Evolutionary conservation across 1,140 invertebrate genomes (phyloP).

Genomic region (Palaemon carinicauda): DNA sequence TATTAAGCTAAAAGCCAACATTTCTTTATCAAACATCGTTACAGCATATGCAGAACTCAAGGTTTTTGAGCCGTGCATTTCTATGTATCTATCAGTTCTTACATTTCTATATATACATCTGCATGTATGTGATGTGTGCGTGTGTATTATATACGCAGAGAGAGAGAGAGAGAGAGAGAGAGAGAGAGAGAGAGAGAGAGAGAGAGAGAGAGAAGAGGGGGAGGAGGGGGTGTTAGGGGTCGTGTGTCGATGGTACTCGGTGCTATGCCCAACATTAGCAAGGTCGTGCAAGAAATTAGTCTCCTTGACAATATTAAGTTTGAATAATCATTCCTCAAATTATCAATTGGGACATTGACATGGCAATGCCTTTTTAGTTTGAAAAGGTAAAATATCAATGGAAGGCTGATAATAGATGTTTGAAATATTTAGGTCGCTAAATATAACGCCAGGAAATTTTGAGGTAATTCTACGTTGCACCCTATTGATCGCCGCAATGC

Average conservation of each 20-base stretch:
- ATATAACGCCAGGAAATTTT: constrained; percentile 33
- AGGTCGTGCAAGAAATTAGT: no score
- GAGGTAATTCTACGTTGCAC: constrained; percentile 28
- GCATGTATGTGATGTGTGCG: no score
- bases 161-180: not conserved
- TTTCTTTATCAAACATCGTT: no score
- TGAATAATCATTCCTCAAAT: no score
- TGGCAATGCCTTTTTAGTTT: not conserved
- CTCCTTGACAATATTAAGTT: no score
- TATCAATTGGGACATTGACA: not conserved
- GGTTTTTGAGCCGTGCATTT: no score
- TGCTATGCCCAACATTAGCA: no score
- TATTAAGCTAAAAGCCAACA: no score
- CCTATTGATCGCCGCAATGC: constrained; percentile 33
- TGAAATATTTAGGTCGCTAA: constrained; percentile 40
- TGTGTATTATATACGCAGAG: not conserved
- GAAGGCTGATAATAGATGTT: not conserved
- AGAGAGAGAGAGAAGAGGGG: not conserved
- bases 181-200: not conserved
- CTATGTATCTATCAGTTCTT: no score
- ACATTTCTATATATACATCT: no score
- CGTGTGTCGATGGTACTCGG: not conserved
- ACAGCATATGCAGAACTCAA: no score
- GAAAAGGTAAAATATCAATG: not conserved
- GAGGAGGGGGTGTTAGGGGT: not conserved